Conservation (phyloP, 2,113 vertebrate genomes). For the Chaenogobius annularis region DNA sequence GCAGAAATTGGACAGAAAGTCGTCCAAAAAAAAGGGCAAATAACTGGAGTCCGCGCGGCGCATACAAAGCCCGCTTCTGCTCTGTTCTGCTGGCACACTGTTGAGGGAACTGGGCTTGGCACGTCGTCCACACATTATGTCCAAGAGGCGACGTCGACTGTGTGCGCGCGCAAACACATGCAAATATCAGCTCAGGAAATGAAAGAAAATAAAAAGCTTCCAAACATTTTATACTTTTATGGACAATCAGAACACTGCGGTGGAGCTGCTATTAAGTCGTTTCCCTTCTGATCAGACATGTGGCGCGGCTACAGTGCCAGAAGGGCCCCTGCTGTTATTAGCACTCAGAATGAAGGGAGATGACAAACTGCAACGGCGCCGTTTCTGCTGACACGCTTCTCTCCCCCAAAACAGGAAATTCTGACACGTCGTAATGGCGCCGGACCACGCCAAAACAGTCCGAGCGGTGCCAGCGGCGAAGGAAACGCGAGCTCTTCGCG, state of each 20-base stretch:
- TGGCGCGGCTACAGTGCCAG: constrained; percentile 35
- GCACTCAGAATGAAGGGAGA: constrained; percentile 39
- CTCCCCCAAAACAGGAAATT: constrained; percentile 53
- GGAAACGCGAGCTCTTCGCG: too few relatives aligned
- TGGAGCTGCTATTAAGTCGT: constrained; percentile 42
- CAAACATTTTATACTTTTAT: constrained; percentile 56
- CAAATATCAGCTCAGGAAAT: constrained; percentile 45
- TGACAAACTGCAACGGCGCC: constrained; percentile 55
- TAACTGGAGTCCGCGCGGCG: constrained; percentile 2
- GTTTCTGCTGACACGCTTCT: constrained; percentile 55
- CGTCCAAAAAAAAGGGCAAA: constrained; percentile 1
- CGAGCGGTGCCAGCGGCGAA: constrained; percentile 16
- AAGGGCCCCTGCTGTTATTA: constrained; percentile 47
- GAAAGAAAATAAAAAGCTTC: constrained; percentile 50
- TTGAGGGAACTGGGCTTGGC: constrained; percentile 24
- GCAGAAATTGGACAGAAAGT: constrained; percentile 10
- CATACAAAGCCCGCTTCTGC: constrained; percentile 7
- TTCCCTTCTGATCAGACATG: constrained; percentile 47
- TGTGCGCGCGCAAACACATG: constrained; percentile 47
- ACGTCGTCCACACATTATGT: constrained; percentile 6
- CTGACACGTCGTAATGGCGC: constrained; percentile 59
- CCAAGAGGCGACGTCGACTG: constrained; percentile 22
- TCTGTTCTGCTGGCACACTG: constrained; percentile 27
- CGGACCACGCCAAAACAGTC: constrained; percentile 45
- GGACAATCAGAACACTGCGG: constrained; percentile 51